Conservation (phyloP, 1,140 invertebrate genomes). For the Babylonia areolata region DNA sequence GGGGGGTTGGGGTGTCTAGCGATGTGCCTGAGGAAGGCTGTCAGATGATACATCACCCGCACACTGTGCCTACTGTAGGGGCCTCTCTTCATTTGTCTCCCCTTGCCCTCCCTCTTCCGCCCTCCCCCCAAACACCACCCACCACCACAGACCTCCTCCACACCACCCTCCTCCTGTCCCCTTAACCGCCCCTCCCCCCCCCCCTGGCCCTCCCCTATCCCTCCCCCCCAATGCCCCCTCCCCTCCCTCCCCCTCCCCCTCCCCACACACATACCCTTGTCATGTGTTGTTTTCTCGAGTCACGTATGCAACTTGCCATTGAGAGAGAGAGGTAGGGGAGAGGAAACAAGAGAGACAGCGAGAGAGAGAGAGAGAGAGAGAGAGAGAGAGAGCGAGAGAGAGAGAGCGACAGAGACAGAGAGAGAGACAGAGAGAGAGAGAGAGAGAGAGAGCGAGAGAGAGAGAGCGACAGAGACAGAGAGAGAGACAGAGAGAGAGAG, state of each 20-base stretch:
- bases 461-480: neutral
- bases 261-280: neutral
- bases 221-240: neutral
- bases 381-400: slow-evolving; percentile 6
- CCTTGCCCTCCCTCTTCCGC: neutral
- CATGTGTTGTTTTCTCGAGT: neutral
- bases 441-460: neutral
- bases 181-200: neutral
- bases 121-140: neutral
- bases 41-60: slow-evolving; percentile 18
- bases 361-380: slow-evolving; percentile 28
- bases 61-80: neutral
- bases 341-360: neutral
- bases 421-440: neutral
- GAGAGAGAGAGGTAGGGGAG: neutral
- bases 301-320: neutral
- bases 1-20: neutral
- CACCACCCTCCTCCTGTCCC: neutral
- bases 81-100: neutral
- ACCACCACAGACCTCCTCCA: neutral
- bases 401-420: neutral
- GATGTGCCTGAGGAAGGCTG: neutral
- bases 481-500: no score
- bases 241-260: neutral
- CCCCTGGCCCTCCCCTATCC: no score